phyloP scores from a whole-genome alignment of 2,888 invertebrate species.

The Rhorus exstirpatorius region DNA sequence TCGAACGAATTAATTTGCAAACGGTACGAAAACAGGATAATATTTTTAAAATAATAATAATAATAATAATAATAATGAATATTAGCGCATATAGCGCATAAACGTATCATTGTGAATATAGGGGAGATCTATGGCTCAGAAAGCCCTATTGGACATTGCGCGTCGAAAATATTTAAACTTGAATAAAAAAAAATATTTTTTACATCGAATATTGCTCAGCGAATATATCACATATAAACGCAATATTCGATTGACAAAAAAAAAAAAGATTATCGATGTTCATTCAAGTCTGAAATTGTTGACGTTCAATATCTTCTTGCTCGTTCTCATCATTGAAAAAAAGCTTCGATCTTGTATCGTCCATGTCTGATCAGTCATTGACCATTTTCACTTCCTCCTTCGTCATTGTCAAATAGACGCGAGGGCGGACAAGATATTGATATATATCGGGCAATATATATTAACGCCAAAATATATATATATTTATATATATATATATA shows the following conservation, averaged over 20 bases:
- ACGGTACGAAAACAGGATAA: too few relatives aligned
- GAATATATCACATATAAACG: too few relatives aligned
- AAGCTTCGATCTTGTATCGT: not conserved
- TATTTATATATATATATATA: not conserved
- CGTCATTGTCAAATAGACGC: not conserved
- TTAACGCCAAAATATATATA: not conserved
- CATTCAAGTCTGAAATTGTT: too few relatives aligned
- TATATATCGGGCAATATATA: not conserved
- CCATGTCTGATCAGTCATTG: slow-evolving; percentile 14
- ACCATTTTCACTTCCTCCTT: slow-evolving; percentile 23
- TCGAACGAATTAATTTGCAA: too few relatives aligned
- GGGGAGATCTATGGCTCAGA: not conserved
- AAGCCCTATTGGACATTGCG: not conserved
- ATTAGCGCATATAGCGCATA: too few relatives aligned
- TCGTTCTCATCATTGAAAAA: not conserved
- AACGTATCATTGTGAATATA: not conserved
- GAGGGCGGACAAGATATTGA: not conserved
- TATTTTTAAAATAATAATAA: too few relatives aligned
- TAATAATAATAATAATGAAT: too few relatives aligned
- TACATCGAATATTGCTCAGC: too few relatives aligned
- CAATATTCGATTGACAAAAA: too few relatives aligned
- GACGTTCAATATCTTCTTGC: too few relatives aligned
- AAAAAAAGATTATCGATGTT: too few relatives aligned
- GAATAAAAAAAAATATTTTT: not conserved
- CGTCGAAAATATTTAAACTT: not conserved